These are phyloP conservation scores for Neomicropteryx cornuta DNA, from an alignment of 1,140 invertebrate genomes.

Conservation along the genomic window DNA sequence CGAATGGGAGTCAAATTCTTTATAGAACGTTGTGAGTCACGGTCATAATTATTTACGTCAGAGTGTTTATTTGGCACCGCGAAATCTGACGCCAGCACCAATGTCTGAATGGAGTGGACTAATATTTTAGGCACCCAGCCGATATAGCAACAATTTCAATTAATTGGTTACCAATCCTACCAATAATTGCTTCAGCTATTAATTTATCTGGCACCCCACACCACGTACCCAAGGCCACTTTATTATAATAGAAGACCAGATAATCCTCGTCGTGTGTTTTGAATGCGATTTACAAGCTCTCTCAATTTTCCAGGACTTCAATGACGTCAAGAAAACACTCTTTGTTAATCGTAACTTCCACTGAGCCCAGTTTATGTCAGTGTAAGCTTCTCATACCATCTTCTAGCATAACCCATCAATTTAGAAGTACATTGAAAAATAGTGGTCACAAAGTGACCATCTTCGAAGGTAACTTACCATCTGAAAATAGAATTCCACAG, in stretches of 20 bases:
- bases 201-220: not conserved
- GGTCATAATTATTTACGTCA: not conserved
- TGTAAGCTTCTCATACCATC: not conserved
- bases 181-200: not conserved
- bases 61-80: not conserved
- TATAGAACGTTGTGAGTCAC: not conserved
- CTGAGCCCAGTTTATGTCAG: not conserved
- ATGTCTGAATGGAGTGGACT: not conserved
- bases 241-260: not conserved
- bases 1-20: not conserved
- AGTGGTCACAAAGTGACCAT: too few relatives aligned
- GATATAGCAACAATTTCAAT: not conserved
- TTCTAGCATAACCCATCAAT: not conserved
- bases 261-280: not conserved
- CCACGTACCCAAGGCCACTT: not conserved
- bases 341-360: not conserved
- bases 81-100: not conserved
- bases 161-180: not conserved
- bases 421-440: not conserved
- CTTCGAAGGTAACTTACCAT: too few relatives aligned
- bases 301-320: not conserved
- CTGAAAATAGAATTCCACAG: too few relatives aligned
- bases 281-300: not conserved
- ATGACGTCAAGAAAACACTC: not conserved
- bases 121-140: not conserved